These are phyloP conservation scores for Nycticebus coucang DNA, from an alignment of 2,113 vertebrate genomes.

Conservation along the genomic window DNA sequence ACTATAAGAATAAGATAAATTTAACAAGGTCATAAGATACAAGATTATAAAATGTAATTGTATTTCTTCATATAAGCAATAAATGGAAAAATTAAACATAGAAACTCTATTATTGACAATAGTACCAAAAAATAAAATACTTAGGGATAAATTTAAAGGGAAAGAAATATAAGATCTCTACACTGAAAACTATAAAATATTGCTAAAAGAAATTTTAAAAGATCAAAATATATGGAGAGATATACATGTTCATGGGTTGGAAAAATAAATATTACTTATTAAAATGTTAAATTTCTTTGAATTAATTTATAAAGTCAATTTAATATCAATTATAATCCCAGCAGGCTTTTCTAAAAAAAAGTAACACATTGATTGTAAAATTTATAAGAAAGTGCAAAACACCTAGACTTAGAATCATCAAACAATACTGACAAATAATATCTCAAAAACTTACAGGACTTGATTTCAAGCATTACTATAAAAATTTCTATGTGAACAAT, in stretches of 20 bases:
- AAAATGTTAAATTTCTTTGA: neutral
- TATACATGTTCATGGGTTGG: neutral
- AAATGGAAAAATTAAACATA: neutral
- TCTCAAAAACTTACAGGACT: neutral
- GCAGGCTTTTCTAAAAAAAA: neutral
- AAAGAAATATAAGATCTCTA: neutral
- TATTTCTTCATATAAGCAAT: neutral
- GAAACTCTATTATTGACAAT: neutral
- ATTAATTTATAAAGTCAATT: neutral
- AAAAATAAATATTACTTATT: neutral
- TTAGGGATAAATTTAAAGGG: neutral
- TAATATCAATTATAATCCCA: neutral
- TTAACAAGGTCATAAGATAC: neutral
- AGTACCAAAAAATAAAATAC: conserved; percentile 5
- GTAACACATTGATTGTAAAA: neutral
- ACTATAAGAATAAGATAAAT: neutral
- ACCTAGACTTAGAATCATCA: neutral
- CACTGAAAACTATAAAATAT: neutral
- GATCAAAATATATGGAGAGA: neutral
- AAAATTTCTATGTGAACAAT: neutral
- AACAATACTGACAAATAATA: neutral
- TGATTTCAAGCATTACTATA: neutral
- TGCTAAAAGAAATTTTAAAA: neutral
- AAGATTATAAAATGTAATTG: neutral
- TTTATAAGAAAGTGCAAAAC: neutral